Conservation (phyloP, 2,113 vertebrate genomes). For the Anoura caudifer region DNA sequence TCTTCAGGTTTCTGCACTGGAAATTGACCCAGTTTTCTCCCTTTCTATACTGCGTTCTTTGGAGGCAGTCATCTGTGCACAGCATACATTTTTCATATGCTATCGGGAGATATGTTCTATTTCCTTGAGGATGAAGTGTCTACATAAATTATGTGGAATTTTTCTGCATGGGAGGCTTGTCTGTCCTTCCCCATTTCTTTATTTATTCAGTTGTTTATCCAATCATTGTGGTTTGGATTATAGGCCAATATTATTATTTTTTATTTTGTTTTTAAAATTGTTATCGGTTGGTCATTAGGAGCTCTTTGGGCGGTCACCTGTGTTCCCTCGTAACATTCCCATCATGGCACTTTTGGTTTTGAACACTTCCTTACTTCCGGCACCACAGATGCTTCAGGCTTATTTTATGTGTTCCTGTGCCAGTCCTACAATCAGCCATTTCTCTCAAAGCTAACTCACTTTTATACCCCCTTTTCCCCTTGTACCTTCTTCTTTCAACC, state of each 20-base stretch:
- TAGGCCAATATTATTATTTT: neutral
- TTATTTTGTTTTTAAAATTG: neutral
- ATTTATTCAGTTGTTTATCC: neutral
- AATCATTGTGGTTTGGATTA: neutral
- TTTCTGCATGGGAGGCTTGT: neutral
- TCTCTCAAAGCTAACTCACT: neutral
- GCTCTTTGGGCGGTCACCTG: neutral
- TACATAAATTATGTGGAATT: neutral
- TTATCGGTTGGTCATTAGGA: neutral
- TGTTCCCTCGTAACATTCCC: neutral
- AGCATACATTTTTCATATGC: neutral
- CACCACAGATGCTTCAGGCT: no score
- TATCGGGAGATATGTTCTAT: neutral
- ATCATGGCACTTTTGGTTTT: neutral
- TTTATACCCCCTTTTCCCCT: neutral
- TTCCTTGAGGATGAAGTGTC: neutral
- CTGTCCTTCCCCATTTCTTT: neutral
- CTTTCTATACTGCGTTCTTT: neutral
- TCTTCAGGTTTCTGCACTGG: neutral
- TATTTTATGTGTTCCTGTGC: neutral
- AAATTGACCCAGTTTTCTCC: neutral
- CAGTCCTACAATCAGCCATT: neutral
- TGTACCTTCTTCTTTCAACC: neutral
- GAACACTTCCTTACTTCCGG: neutral
- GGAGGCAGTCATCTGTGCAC: neutral